Conservation (phyloP, 2,888 invertebrate genomes). For the Pachycephus smyrnensis region DNA sequence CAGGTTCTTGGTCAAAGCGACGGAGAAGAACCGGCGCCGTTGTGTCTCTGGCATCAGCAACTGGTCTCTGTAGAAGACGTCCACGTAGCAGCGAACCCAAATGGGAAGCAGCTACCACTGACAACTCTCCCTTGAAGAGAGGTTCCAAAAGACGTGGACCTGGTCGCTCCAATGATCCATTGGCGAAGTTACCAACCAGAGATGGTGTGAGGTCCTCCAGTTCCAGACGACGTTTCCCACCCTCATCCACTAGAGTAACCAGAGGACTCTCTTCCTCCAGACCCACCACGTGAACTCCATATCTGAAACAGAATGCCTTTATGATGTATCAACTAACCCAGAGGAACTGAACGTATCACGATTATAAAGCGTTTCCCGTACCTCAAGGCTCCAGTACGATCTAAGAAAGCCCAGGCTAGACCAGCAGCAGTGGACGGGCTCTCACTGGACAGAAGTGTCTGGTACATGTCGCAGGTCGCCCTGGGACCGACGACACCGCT, state of each 20-base stretch:
- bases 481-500: slow-evolving; percentile 80
- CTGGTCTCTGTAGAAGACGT: slow-evolving; percentile 75
- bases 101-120: slow-evolving; percentile 77
- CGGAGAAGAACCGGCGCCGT: slow-evolving; percentile 75
- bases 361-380: slow-evolving; percentile 77
- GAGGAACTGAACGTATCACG: neutral
- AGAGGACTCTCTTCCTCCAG: slow-evolving; percentile 69
- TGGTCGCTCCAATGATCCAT: slow-evolving; percentile 81
- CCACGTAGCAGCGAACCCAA: slow-evolving; percentile 76
- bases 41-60: slow-evolving; percentile 80
- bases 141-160: slow-evolving; percentile 86
- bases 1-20: slow-evolving; percentile 55
- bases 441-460: slow-evolving; percentile 74
- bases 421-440: slow-evolving; percentile 71
- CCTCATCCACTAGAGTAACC: slow-evolving; percentile 80
- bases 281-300: slow-evolving; percentile 43
- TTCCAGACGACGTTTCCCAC: slow-evolving; percentile 78
- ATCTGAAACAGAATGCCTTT: neutral
- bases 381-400: slow-evolving; percentile 81
- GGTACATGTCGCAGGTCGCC: slow-evolving; percentile 84
- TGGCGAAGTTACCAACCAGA: slow-evolving; percentile 73
- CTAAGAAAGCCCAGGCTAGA: slow-evolving; percentile 82
- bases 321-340: neutral
- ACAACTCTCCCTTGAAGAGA: slow-evolving; percentile 83
- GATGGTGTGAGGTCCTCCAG: slow-evolving; percentile 79